Evolutionary conservation across 2,888 invertebrate species (phyloP), one percentile per base, ranked within the genome.

Genomic region (Himalopsyche japonica): DNA sequence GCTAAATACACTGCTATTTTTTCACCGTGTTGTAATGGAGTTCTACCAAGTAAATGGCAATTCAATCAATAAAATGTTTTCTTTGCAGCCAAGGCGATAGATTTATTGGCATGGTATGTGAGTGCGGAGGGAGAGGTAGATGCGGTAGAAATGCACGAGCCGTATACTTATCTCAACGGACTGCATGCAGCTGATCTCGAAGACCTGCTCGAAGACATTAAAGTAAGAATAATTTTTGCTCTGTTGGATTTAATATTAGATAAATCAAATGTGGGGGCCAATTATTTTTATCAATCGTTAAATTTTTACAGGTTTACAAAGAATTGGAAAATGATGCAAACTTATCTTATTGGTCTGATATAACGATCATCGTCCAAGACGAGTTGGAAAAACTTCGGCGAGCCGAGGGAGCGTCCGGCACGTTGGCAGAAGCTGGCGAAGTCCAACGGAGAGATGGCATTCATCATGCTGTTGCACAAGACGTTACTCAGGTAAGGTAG

Each of bases 71-170:
- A n/a, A n/a, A n/a, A n/a, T 76, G 4, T 83, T 76, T n/a, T 79
- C 34, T 88, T 89, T 2, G 27, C 90, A 94, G 99, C 99, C 0
- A 99, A 99, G 89, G 99, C 99, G 0, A 99, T 99, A 87, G 99
- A 99, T 93, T 93, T 99, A 86, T 92, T 99, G 82, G 99, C 99
- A 0, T 97, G 99, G 92, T 99, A 99, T 89, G 97, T 99, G 83
- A 96, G 97, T 89, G 96, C 97, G 0, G 97, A 98, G 88, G 96
- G 97, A 88, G 94, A 96, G 87, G 97, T 97, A 81, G 96, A 98
- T 88, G 97, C 98, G 0, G 95, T 99, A 32, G 99, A 99, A 92
- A 98, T 99, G 97, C 98, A 98, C 89, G 99, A 99, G 90, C 99
- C 99, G 0, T 98, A 99, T 89, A 97, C 97, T 0, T 98, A 98